These are phyloP conservation scores for Gobio gobio DNA, from an alignment of 2,113 vertebrate genomes.

Conservation along the genomic window DNA sequence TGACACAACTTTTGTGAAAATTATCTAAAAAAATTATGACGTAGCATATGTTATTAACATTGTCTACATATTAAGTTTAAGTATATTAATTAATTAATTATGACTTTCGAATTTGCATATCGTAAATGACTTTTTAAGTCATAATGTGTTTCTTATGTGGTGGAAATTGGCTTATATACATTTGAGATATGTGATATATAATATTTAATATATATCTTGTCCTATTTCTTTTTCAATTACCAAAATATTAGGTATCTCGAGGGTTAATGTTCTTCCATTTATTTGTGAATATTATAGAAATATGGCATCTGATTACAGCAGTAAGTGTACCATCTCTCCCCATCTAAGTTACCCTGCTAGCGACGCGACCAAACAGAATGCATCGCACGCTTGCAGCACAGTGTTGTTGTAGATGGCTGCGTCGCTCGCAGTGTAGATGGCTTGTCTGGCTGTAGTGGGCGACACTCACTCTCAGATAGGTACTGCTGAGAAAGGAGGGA, in stretches of 20 bases:
- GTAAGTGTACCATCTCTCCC: background rate
- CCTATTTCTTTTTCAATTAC: background rate
- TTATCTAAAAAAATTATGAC: too few relatives aligned
- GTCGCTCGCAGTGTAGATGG: background rate
- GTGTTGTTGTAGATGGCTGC: background rate
- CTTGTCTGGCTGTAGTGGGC: constrained; percentile 42
- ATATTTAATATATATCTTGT: background rate
- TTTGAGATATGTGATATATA: too few relatives aligned
- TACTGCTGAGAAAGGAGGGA: background rate
- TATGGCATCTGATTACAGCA: background rate
- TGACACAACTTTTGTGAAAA: too few relatives aligned
- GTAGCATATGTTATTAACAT: too few relatives aligned
- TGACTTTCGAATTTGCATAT: too few relatives aligned
- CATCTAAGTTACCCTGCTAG: background rate
- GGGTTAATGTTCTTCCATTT: background rate
- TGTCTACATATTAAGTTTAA: too few relatives aligned
- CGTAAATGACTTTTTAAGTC: too few relatives aligned
- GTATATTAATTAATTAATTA: too few relatives aligned
- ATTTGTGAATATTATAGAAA: background rate
- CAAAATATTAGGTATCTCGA: background rate
- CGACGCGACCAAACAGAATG: background rate
- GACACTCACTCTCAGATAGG: background rate
- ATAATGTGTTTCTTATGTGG: too few relatives aligned
- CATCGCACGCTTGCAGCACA: background rate
- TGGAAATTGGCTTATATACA: too few relatives aligned